phyloP scores from a whole-genome alignment of 2,797 vertebrate genomes.

The Prionace glauca region DNA sequence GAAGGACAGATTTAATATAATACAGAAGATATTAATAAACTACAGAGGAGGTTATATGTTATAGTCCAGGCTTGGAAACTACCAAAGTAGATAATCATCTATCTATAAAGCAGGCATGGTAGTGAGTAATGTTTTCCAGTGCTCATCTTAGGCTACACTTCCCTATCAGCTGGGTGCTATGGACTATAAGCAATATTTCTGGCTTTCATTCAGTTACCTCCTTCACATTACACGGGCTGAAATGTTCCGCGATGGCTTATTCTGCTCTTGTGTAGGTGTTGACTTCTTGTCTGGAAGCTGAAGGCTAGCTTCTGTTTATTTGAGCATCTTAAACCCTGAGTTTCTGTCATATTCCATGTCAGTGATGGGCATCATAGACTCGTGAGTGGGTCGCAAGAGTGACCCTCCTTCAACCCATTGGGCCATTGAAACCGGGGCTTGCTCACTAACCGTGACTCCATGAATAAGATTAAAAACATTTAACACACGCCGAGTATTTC shows the following conservation, averaged over 20 bases:
- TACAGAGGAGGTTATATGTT: not conserved
- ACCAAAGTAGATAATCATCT: not conserved
- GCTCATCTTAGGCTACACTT: not conserved
- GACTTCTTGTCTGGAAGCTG: not conserved
- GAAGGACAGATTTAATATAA: not conserved
- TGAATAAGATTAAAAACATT: too few relatives aligned
- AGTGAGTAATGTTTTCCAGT: not conserved
- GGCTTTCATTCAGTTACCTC: not conserved
- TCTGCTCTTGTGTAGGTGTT: not conserved
- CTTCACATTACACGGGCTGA: not conserved
- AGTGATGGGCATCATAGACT: too few relatives aligned
- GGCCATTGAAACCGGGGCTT: too few relatives aligned
- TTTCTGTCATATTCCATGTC: not conserved
- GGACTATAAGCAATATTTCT: not conserved
- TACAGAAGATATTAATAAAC: not conserved
- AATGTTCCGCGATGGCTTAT: not conserved
- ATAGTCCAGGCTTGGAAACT: not conserved
- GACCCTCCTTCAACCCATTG: too few relatives aligned
- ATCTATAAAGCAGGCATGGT: not conserved
- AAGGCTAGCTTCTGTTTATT: not conserved
- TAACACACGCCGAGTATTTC: too few relatives aligned
- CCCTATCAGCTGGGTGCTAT: not conserved
- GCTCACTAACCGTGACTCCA: too few relatives aligned
- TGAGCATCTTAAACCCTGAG: not conserved
- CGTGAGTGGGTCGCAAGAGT: too few relatives aligned